Base-by-base conservation (phyloP, 64 coral and sea anemone genomes). In the Acropora tenuis region DNA sequence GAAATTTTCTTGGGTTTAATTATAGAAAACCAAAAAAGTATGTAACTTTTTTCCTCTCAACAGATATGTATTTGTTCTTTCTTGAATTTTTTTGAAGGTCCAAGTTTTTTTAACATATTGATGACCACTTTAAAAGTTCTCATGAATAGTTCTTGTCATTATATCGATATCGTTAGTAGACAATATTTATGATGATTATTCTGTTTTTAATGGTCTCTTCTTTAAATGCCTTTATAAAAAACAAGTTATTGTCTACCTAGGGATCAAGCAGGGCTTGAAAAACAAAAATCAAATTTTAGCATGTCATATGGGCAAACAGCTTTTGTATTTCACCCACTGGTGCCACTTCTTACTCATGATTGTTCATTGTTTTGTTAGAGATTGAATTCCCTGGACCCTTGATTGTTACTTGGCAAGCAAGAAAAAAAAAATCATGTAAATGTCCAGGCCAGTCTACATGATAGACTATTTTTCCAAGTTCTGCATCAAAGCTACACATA, bases 11-110 rank as follows among this genome's bases (percentile, higher is more conserved):
- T 55, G 52, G 1, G 52, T 55, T 5, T 55, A 7, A 55, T 55
- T 55, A 55, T 55, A 1, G 41, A 74, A 30, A 40, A 30, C 7
- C 19, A 74, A 74, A 41, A 74, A 74, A 41, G 41, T 45, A 76
- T 76, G 74, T 43, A 76, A 76, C 43, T 76, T 20, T 74, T 74
- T 74, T 55, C 52, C 72, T 40, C 72, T 76, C 74, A 76, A 76
- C 8, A 43, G 74, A 47, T 76, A 76, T 3, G 0, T 76, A 74
- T 2, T 41, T 74, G n/a, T 76, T 76, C 42, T 76, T 76, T 13
- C 1, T 76, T 76, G 41, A 44, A 44, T 6, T 76, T 43, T 12
- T 3, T 74, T 41, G 72, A 76, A 44, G 41, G 47, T 76, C 41
- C 43, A 76, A 76, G 71, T 76, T 46, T 76, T 76, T 43, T 76